phyloP scores from a whole-genome alignment of 2,888 invertebrate genomes.

The Nomada fabriciana region DNA sequence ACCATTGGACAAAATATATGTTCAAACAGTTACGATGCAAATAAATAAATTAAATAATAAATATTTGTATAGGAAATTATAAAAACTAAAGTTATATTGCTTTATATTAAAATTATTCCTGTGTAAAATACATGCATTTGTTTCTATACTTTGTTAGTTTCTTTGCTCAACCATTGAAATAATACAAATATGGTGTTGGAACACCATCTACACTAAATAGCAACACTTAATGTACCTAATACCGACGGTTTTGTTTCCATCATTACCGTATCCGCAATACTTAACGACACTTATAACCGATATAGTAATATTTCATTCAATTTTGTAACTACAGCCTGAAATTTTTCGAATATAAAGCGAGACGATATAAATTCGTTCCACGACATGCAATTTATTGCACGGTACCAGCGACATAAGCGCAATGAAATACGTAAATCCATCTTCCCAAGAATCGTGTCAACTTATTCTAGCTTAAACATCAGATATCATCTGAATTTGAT shows the following conservation, averaged over 20 bases:
- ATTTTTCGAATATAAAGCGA: conserved; percentile 13
- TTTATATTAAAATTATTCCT: background rate
- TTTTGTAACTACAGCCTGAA: background rate
- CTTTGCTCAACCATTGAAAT: background rate
- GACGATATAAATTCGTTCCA: conserved; percentile 24
- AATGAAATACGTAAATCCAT: conserved; percentile 14
- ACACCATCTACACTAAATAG: background rate
- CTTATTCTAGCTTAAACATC: background rate
- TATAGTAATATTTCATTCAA: conserved; percentile 19
- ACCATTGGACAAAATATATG: too few species aligned
- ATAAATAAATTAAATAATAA: background rate
- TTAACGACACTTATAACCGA: conserved; percentile 15
- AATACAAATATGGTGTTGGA: background rate
- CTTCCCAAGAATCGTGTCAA: conserved; percentile 5
- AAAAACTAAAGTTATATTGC: background rate
- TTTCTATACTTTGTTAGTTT: background rate
- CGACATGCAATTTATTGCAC: conserved; percentile 33
- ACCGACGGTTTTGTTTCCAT: background rate
- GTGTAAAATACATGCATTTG: background rate
- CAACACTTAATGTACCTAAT: background rate
- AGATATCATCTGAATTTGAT: background rate
- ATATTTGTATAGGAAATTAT: background rate
- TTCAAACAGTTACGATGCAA: too few species aligned
- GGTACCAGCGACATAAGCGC: conserved; percentile 15
- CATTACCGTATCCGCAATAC: background rate